Percentiles rank a stretch among this genome's conserved stretches.
Conservation (phyloP, 2,797 vertebrate genomes). For the Parambassis ranga region DNA sequence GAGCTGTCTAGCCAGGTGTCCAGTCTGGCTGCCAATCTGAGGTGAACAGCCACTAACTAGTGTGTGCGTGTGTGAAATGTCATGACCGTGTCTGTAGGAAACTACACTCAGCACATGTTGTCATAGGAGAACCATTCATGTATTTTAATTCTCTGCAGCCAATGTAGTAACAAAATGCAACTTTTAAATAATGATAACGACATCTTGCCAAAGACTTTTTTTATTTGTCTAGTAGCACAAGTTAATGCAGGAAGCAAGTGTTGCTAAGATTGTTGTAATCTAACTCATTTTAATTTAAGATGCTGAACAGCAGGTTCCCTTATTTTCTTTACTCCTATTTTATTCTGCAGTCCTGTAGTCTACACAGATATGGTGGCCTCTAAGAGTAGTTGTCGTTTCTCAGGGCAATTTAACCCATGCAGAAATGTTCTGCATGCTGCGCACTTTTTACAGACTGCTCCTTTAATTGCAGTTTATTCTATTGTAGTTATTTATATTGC, state of each 20-base stretch:
- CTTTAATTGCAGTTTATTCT: no score
- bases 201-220: no score
- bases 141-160: background rate
- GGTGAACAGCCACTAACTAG: conserved; percentile 78
- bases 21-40: conserved; percentile 84
- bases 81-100: conserved; percentile 53
- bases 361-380: background rate
- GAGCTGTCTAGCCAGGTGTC: conserved; percentile 86
- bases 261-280: no score
- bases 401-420: no score
- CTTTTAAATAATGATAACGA: no score
- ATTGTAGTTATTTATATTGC: no score
- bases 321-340: background rate
- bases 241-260: background rate
- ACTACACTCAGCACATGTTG: background rate
- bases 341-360: background rate
- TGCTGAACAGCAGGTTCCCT: no score
- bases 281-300: no score
- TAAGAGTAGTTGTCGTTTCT: no score
- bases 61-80: conserved; percentile 71
- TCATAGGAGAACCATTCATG: background rate
- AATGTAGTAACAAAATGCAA: no score
- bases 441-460: no score
- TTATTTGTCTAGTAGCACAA: background rate
- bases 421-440: no score